Evolutionary conservation across 2,113 vertebrate genomes (phyloP).

Genomic region (Austrofundulus limnaeus): DNA sequence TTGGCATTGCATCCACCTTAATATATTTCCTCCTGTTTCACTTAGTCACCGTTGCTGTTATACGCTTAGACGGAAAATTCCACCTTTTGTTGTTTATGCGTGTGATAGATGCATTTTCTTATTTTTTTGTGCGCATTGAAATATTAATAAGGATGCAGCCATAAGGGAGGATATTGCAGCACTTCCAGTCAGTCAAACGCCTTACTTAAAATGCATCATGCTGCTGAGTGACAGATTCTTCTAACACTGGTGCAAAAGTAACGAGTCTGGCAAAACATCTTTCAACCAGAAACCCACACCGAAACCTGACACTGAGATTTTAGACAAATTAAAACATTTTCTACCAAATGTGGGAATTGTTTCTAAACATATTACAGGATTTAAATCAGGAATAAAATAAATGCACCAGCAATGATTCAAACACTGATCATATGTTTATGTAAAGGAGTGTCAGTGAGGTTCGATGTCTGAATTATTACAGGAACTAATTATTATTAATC

Average conservation of each 20-base stretch:
- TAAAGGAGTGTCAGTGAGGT: background rate
- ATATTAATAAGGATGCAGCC: background rate
- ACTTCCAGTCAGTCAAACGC: constrained; percentile 2
- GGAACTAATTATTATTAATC: too few species aligned
- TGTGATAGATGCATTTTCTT: constrained; percentile 4
- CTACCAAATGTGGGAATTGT: background rate
- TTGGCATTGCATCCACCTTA: constrained; percentile 33
- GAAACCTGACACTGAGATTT: background rate
- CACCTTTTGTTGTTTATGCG: constrained; percentile 11
- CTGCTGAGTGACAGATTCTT: constrained; percentile 19
- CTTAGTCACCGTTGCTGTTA: constrained; percentile 9
- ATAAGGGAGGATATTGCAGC: constrained; percentile 10
- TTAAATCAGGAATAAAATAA: background rate
- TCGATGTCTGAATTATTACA: too few species aligned
- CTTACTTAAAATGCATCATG: constrained; percentile 20
- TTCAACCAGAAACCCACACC: constrained; percentile 26
- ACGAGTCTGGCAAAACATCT: constrained; percentile 33
- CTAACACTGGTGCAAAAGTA: constrained; percentile 22
- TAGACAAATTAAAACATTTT: background rate
- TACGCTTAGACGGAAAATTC: constrained; percentile 23
- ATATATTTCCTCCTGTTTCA: constrained; percentile 21
- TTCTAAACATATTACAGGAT: background rate
- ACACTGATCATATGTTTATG: background rate
- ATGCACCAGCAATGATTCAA: too few species aligned
- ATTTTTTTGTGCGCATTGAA: constrained; percentile 14